Base-by-base conservation (phyloP, 2,797 vertebrate species). In the Tarsius wallacei region DNA sequence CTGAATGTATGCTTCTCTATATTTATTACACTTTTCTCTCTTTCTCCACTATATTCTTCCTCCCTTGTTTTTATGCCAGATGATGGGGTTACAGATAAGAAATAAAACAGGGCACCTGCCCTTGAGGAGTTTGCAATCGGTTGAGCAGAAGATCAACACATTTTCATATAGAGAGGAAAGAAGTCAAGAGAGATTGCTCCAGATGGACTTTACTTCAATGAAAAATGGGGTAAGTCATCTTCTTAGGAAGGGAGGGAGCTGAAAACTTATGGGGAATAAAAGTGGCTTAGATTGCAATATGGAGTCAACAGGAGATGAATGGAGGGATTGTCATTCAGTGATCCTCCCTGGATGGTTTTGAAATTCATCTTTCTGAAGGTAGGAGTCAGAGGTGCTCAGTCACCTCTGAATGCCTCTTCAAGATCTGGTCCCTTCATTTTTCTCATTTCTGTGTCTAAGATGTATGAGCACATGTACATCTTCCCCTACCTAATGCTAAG, bases 281-380 rank as follows among this genome's bases (percentile, higher is more conserved):
- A 78, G 24, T 47, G 74, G 63, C 89, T 89, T 78, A 64, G 73
- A 49, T n/a, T 57, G 66, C 55, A 57, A 21, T 61, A 3, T 0
- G 1, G 68, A 87, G 66, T 84, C 76, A n/a, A 84, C 28, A 71
- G 76, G 55, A 95, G 76, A 82, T 66, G 87, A 82, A 78, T 51
- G 36, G 55, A 51, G 22, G 51, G 73, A 61, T 70, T 90, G 66
- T 57, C 2, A 0, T 70, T 55, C 71, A 33, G 87, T 22, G 31
- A 31, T 77, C 63, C 70, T 95, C 70, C 63, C 70, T 2, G 42
- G 13, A n/a, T 78, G 42, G 63, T 47, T 96, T 74, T 53, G 26
- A 78, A 91, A 92, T 91, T 28, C 71, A 49, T 88, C 80, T 86
- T 97, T 83, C 91, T 55, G 70, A 94, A 96, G 77, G 21, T 28